Percentiles rank a stretch among this genome's conserved stretches.
phyloP scores from a whole-genome alignment of 2,113 vertebrate species.

The Rhynchomys soricoides region DNA sequence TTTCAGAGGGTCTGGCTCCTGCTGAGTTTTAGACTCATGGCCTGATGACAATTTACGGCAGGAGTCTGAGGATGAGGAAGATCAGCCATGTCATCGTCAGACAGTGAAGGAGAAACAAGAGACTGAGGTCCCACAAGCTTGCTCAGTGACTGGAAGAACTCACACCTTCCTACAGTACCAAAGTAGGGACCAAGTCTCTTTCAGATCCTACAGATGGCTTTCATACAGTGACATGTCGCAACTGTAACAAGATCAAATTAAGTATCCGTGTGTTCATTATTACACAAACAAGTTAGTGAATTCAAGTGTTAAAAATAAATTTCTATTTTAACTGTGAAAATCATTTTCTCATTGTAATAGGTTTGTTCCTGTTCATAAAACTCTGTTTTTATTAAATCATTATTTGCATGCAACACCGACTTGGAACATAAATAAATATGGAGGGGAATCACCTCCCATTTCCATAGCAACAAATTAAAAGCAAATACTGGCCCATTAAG shows the following conservation, averaged over 20 bases:
- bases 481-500: slow-evolving; percentile 50
- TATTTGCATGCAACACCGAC: slow-evolving; percentile 52
- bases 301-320: not conserved
- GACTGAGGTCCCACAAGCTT: not conserved
- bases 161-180: not conserved
- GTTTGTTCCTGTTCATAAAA: slow-evolving; percentile 66
- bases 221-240: not conserved
- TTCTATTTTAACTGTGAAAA: slow-evolving; percentile 29
- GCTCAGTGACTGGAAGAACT: not conserved
- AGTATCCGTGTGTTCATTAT: not conserved
- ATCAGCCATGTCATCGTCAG: not conserved
- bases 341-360: slow-evolving; percentile 17
- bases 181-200: not conserved
- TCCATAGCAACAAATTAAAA: slow-evolving; percentile 71
- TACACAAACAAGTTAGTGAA: not conserved
- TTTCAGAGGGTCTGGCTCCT: not conserved
- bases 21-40: not conserved
- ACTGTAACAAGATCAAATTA: not conserved
- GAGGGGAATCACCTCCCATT: not conserved
- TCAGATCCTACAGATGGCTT: not conserved
- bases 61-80: not conserved
- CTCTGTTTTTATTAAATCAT: slow-evolving; percentile 49
- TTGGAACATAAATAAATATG: slow-evolving; percentile 49
- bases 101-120: not conserved
- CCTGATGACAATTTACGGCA: too few species aligned